Conservation (phyloP, 2,113 vertebrate genomes). For the Pterocles orientalis region DNA sequence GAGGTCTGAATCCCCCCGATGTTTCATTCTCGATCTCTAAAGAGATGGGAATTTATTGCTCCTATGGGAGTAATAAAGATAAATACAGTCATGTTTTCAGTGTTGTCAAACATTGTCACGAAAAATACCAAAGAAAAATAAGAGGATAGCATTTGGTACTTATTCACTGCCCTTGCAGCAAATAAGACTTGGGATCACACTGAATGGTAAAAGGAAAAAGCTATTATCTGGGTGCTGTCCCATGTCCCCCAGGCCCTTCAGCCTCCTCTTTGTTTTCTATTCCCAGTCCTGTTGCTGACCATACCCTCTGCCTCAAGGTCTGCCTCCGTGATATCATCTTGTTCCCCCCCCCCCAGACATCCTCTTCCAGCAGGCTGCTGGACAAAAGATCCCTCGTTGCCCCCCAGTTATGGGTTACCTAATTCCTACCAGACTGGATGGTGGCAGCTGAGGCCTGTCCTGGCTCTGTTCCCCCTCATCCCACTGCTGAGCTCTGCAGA, state of each 20-base stretch:
- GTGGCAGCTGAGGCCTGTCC: neutral
- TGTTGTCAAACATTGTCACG: neutral
- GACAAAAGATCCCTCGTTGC: neutral
- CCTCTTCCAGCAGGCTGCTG: neutral
- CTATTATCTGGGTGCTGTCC: neutral
- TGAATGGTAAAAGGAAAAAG: neutral
- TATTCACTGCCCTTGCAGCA: neutral
- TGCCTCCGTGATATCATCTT: neutral
- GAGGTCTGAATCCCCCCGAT: too few species aligned
- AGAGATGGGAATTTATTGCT: neutral
- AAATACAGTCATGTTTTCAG: neutral
- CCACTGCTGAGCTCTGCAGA: neutral
- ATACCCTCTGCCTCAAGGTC: neutral
- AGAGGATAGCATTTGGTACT: neutral
- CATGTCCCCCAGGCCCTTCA: neutral
- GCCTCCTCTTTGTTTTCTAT: neutral
- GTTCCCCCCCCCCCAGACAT: neutral
- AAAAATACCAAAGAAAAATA: neutral
- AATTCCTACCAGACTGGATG: neutral
- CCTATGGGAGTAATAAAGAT: neutral
- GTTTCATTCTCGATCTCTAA: neutral
- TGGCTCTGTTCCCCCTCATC: accelerated
- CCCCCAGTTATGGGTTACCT: accelerated
- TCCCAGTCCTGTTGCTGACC: neutral
- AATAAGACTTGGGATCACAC: neutral